Conservation (phyloP, 2,113 vertebrate species). For the Zapornia atra region DNA sequence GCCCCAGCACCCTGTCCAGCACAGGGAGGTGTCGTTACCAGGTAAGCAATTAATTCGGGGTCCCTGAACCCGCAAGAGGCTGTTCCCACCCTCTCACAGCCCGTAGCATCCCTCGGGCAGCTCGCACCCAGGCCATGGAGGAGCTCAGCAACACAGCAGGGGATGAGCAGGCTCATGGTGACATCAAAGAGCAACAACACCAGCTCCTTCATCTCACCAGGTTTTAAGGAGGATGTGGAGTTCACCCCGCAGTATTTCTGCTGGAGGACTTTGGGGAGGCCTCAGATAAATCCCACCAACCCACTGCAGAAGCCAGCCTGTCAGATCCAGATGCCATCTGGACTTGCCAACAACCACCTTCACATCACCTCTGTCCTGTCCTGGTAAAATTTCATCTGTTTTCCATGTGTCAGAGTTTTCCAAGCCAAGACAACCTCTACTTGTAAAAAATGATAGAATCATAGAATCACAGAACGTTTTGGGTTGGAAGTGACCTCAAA, state of each 20-base stretch:
- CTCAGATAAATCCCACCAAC: neutral
- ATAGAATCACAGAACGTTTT: no score
- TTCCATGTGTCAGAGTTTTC: neutral
- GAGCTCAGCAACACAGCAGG: neutral
- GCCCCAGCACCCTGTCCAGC: neutral
- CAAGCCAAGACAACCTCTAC: neutral
- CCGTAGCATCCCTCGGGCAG: neutral
- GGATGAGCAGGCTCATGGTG: accelerated
- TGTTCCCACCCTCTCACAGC: neutral
- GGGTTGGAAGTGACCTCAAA: no score
- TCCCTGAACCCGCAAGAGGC: neutral
- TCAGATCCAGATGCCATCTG: neutral
- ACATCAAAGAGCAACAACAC: neutral
- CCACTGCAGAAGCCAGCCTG: neutral
- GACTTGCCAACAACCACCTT: neutral
- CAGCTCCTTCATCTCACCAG: neutral
- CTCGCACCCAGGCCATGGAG: neutral
- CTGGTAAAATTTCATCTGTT: neutral
- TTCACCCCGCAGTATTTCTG: neutral
- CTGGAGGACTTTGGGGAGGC: neutral
- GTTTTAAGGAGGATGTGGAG: accelerated
- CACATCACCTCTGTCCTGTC: accelerated
- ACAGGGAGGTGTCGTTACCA: neutral
- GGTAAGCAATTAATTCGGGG: neutral
- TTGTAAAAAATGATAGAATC: neutral